phyloP scores from a whole-genome alignment of 2,888 invertebrate species.

The Ormyrus thymus region DNA sequence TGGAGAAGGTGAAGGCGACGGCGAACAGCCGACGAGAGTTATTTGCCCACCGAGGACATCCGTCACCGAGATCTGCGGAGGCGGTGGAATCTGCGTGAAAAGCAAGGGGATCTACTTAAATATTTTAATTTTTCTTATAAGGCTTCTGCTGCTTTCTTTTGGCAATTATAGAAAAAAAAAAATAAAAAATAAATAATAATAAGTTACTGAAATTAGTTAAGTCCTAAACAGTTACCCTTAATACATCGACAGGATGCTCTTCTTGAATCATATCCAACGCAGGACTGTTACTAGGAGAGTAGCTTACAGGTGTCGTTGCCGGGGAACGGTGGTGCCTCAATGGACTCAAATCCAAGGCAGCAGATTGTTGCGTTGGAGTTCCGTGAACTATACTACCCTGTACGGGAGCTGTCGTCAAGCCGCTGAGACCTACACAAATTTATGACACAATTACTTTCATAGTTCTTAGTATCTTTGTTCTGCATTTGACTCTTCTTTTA shows the following conservation, averaged over 20 bases:
- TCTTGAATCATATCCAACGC: slow-evolving; percentile 87
- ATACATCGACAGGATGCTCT: slow-evolving; percentile 78
- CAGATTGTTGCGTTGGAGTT: slow-evolving; percentile 79
- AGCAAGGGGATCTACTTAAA: slow-evolving; percentile 52
- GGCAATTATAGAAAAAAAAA: too few relatives aligned
- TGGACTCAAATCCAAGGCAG: slow-evolving; percentile 77
- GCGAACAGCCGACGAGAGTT: slow-evolving; percentile 84
- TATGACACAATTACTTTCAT: not conserved
- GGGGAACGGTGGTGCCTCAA: slow-evolving; percentile 73
- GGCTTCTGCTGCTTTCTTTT: too few relatives aligned
- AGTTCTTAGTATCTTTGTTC: not conserved
- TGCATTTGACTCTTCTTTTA: not conserved
- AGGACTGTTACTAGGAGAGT: slow-evolving; percentile 77
- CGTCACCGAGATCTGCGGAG: slow-evolving; percentile 93
- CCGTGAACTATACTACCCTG: slow-evolving; percentile 85
- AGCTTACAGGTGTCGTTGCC: slow-evolving; percentile 75
- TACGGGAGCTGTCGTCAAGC: slow-evolving; percentile 81
- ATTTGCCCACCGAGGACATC: slow-evolving; percentile 92
- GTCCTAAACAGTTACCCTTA: slow-evolving; percentile 65
- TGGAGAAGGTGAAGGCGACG: slow-evolving; percentile 78
- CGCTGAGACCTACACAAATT: slow-evolving; percentile 81
- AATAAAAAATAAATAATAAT: too few relatives aligned
- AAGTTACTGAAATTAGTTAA: too few relatives aligned
- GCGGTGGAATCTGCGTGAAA: slow-evolving; percentile 78
- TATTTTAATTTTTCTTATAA: slow-evolving; percentile 21